These are phyloP conservation scores for Cariama cristata DNA, from an alignment of 2,113 vertebrate species.

Conservation along the genomic window DNA sequence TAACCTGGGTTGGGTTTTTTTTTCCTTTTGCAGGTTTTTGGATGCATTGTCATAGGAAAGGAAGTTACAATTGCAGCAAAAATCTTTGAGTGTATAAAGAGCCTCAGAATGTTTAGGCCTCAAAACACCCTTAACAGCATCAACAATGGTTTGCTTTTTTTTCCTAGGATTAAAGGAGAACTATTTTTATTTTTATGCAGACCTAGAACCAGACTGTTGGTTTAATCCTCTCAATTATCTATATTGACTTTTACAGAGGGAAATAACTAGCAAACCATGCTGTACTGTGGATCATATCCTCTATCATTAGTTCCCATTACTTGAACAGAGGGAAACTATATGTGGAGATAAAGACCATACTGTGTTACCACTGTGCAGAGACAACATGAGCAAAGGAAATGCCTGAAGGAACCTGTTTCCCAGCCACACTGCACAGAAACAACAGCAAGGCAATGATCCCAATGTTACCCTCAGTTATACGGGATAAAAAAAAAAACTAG, in stretches of 20 bases:
- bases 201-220: not conserved
- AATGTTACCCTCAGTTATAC: accelerated
- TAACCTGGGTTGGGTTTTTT: not conserved
- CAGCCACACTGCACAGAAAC: not conserved
- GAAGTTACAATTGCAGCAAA: not conserved
- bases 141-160: not conserved
- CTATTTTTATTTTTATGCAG: not conserved
- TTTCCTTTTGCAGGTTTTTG: not conserved
- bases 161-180: not conserved
- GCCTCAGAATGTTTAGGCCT: not conserved
- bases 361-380: not conserved
- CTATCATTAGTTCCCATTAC: not conserved
- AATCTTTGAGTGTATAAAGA: not conserved
- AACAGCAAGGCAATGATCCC: not conserved
- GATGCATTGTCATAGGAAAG: not conserved
- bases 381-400: not conserved
- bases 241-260: not conserved
- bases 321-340: not conserved
- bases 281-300: not conserved
- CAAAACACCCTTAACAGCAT: not conserved
- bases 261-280: not conserved
- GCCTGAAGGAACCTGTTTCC: not conserved
- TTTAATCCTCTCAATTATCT: not conserved
- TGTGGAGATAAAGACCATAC: not conserved
- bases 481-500: not conserved